Evolutionary conservation across 2,888 invertebrate genomes (phyloP).

Genomic region (Morinoia aosen): DNA sequence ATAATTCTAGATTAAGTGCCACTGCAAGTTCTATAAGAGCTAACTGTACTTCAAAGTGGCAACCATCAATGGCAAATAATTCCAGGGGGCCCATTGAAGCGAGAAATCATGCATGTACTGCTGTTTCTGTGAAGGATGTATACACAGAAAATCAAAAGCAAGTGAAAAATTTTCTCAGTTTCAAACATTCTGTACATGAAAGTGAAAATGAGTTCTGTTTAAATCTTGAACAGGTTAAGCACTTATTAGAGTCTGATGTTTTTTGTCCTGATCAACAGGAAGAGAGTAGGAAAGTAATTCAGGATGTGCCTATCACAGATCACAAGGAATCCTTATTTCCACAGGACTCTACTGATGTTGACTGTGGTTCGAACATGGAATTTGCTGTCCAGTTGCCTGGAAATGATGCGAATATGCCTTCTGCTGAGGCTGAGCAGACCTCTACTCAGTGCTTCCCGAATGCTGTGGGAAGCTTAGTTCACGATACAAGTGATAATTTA

Average conservation of each 20-base stretch:
- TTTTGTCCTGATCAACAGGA: neutral
- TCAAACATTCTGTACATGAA: neutral
- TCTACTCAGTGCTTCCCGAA: conserved; percentile 7
- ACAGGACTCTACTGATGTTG: neutral
- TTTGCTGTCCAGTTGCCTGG: conserved; percentile 35
- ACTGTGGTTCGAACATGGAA: neutral
- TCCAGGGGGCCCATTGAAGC: neutral
- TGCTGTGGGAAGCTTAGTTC: neutral
- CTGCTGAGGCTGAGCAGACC: neutral
- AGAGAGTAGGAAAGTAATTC: neutral
- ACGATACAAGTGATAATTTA: neutral
- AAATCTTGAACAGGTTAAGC: neutral
- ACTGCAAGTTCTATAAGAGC: neutral
- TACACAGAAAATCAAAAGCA: neutral
- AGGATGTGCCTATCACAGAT: neutral
- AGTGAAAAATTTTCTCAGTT: neutral
- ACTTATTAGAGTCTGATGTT: neutral
- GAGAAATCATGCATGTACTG: neutral
- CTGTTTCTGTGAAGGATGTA: neutral
- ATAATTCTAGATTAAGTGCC: neutral
- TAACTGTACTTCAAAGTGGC: neutral
- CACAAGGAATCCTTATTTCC: neutral
- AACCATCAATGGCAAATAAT: neutral
- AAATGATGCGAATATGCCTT: conserved; percentile 34
- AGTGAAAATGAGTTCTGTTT: neutral